Evolutionary conservation across 2,797 vertebrate genomes (phyloP).

Genomic region (Silurus lanzhouensis): DNA sequence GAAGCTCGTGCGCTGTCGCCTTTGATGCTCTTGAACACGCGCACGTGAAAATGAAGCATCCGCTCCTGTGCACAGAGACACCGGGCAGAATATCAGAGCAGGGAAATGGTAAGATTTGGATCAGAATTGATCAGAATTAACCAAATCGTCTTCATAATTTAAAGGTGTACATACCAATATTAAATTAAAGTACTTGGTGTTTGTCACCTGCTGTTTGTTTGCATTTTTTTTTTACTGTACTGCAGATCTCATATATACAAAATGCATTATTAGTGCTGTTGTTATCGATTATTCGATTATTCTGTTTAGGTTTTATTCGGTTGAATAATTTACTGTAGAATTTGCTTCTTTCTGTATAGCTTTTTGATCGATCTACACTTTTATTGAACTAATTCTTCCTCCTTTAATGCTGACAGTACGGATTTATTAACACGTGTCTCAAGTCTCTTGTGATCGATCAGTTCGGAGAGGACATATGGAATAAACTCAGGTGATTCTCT

Average conservation of each 20-base stretch:
- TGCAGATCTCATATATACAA: neutral
- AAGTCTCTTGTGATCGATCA: constrained; percentile 77
- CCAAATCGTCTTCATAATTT: neutral
- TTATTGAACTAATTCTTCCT: neutral
- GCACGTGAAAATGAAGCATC: neutral
- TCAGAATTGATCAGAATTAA: neutral
- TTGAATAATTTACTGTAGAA: neutral
- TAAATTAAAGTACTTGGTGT: too few species aligned
- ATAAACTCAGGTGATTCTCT: constrained; percentile 73
- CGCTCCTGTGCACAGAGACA: neutral
- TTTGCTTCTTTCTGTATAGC: too few species aligned
- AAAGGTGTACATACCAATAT: neutral
- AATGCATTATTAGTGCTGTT: neutral
- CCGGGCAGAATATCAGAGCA: neutral
- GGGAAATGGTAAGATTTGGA: constrained; percentile 1
- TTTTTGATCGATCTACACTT: too few species aligned
- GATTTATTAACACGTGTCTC: constrained; percentile 72
- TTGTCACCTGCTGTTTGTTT: neutral
- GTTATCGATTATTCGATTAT: neutral
- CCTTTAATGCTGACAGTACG: neutral
- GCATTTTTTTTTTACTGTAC: neutral
- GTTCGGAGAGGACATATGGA: constrained; percentile 68
- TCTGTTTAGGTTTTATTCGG: neutral
- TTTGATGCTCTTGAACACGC: neutral
- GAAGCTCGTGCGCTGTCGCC: neutral